Base-by-base conservation (phyloP, 92 coral and sea anemone genomes). In the Blastomussa wellsi region DNA sequence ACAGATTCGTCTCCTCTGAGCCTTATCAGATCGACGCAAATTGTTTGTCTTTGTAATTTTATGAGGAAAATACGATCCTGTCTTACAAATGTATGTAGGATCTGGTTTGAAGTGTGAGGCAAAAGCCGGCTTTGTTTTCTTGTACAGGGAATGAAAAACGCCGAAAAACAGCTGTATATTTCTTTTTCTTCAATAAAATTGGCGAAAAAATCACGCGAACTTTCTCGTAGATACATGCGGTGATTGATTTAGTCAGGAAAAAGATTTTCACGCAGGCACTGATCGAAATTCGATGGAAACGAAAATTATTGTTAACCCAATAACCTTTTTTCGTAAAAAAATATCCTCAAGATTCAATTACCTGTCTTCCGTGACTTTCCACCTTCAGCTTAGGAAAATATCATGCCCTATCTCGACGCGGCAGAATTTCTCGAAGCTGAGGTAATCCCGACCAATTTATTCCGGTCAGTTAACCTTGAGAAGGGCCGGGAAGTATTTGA, bases 381-480 rank as follows among this genome's bases (percentile, higher is more conserved):
- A n/a, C 36, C 71, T 83, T 75, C 55, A 3, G 51, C 59, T 38
- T 74, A 38, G 41, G 37, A 37, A 55, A 52, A 15, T n/a, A 74
- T 65, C 53, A 17, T 48, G 52, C 73, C n/a, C 24, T n/a, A 20
- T 44, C 35, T n/a, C 28, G 77, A 11, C 4, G 15, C 49, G 60
- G 81, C 51, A 28, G 17, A 57, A 42, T 57, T 83, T 74, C 49
- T 13, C n/a, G 31, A 19, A 60, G 41, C 74, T 83, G 16, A 57
- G 28, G 72, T 81, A 24, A 72, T 41, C 65, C 74, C 33, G 7
- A 59, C 33, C 44, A 42, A 74, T 48, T 83, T 83, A 74, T 19
- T 42, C 87, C 24, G n/a, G 64, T 60, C 67, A 74, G 87, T 55
- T 83, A 83, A 83, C 79, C 80, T 83, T 83, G 87, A 76, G 72